Evolutionary conservation across 2,797 vertebrate species (phyloP).

Genomic region (Paedocypris micromegethes): DNA sequence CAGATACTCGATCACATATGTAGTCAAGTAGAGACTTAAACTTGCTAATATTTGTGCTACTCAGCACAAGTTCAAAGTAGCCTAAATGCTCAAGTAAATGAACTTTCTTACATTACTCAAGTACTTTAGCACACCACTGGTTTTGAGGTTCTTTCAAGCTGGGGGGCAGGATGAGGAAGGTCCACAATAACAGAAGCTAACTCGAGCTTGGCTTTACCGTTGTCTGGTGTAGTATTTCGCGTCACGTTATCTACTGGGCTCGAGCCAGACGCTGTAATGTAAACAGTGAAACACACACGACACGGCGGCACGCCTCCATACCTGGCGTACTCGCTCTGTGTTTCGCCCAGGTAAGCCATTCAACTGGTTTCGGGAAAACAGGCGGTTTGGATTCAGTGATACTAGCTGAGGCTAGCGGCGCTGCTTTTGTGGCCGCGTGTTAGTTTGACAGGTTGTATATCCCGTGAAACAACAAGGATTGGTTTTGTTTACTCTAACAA

Average conservation of each 20-base stretch:
- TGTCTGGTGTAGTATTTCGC: slow-evolving; percentile 43
- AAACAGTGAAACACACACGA: slow-evolving; percentile 23
- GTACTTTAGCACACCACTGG: too few relatives aligned
- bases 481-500: too few relatives aligned
- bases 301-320: slow-evolving; percentile 2
- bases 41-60: too few relatives aligned
- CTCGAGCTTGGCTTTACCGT: slow-evolving; percentile 22
- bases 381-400: slow-evolving; percentile 3
- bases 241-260: slow-evolving; percentile 18
- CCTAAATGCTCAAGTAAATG: too few relatives aligned
- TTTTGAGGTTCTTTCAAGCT: not conserved
- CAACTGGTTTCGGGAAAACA: slow-evolving; percentile 30
- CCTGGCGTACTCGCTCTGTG: slow-evolving; percentile 12
- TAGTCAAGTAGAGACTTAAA: too few relatives aligned
- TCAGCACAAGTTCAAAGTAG: too few relatives aligned
- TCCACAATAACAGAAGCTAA: slow-evolving; percentile 21
- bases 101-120: not conserved
- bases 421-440: not conserved
- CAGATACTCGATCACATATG: too few relatives aligned
- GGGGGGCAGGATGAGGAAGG: slow-evolving; percentile 7
- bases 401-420: not conserved
- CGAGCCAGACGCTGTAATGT: slow-evolving; percentile 20
- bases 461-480: too few relatives aligned
- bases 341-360: not conserved
- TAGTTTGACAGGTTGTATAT: too few relatives aligned